Evolutionary conservation across 1,140 invertebrate genomes (phyloP), one percentile per base, ranked within the genome.

Genomic region (Rhagoletis zephyria): DNA sequence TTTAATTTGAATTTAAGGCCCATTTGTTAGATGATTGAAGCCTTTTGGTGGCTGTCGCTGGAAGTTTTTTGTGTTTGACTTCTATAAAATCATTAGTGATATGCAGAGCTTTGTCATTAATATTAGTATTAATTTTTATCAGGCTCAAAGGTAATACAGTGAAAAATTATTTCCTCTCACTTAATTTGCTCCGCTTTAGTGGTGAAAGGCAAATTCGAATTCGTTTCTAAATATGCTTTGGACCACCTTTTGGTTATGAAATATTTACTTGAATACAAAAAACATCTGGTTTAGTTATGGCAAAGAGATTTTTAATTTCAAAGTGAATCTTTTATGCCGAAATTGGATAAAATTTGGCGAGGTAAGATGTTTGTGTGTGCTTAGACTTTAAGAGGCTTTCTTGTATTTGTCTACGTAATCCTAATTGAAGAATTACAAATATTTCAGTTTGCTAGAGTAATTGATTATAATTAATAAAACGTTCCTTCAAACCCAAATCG

Each of bases 1-100:
- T 48, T 74, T 74, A 45, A 74, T 74, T 74, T 74, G 67, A n/a
- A 74, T 74, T 42, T 74, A 45, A 74, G 42, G 45, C 40, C 14
- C 67, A 74, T 74, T 74, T 45, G 10, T 74, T 74, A 74, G 16
- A 6, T 42, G 42, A 74, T 74, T 48, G 67, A 48, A 74, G 45
- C 45, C 16, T 45, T 74, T 42, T 7, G 0, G 61, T 63, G 10
- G 67, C 67, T 74, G 40, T 12, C 40, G 10, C 40, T 74, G 42
- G 16, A 14, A n/a, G 67, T 63, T 7, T 30, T 30, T 30, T 56
- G 10, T 56, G 51, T 74, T 40, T 4, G 16, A 40, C 42, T 74
- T 16, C 67, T 45, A 40, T 14, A 74, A 74, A 74, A 42, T 7
- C 30, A 14, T 42, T 2, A 30, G 30, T 30, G 30, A 56, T 56